Percentiles rank a stretch among this genome's conserved stretches.
phyloP scores from a whole-genome alignment of 2,113 vertebrate species.

The Pygoscelis adeliae region DNA sequence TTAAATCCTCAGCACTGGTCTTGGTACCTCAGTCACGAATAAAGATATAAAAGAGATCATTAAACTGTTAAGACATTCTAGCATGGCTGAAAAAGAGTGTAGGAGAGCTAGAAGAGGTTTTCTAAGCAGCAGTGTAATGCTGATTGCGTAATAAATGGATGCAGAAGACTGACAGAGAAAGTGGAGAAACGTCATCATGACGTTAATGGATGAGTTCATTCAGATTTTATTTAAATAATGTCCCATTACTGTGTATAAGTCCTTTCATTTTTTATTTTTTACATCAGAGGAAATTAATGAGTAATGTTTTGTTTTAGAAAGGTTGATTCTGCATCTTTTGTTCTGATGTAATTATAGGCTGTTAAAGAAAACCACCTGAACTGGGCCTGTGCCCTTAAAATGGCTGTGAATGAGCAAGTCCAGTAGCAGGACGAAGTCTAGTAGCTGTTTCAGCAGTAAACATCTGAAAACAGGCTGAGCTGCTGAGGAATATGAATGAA shows the following conservation, averaged over 20 bases:
- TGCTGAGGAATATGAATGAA: background rate
- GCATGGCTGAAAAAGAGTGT: rapidly evolving
- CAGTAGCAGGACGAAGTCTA: background rate
- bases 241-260: background rate
- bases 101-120: background rate
- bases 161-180: background rate
- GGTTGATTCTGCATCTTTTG: background rate
- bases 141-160: background rate
- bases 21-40: background rate
- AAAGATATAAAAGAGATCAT: background rate
- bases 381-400: background rate
- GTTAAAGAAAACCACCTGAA: background rate
- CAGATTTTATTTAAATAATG: background rate
- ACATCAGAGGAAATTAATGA: background rate
- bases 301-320: background rate
- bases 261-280: background rate
- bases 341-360: background rate
- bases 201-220: background rate
- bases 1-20: background rate
- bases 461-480: background rate
- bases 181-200: background rate
- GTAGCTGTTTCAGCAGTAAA: background rate
- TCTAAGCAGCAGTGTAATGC: background rate
- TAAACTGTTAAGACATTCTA: background rate
- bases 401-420: background rate